Conservation (phyloP, 2,113 vertebrate genomes). For the Oncorhynchus tshawytscha region DNA sequence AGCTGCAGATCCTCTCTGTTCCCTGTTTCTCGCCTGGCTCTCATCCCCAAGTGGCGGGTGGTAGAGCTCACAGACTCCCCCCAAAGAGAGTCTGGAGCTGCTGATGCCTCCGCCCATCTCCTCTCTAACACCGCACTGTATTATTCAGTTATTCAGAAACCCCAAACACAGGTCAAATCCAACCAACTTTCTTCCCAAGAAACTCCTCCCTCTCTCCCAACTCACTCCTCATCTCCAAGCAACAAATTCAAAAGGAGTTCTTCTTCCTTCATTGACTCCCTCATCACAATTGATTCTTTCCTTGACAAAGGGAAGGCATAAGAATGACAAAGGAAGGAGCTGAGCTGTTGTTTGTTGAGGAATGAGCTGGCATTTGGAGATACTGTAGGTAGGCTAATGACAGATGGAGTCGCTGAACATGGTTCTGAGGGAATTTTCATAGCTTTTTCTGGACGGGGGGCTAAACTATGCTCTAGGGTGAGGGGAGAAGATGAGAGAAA, state of each 20-base stretch:
- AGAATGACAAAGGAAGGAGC: conserved; percentile 57
- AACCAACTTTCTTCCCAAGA: conserved; percentile 21
- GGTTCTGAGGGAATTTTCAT: conserved; percentile 51
- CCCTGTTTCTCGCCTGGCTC: background rate
- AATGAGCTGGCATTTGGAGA: conserved; percentile 71
- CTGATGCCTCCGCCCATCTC: conserved; percentile 14
- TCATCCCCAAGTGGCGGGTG: no score
- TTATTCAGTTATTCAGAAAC: conserved; percentile 38
- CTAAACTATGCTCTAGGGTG: conserved; percentile 48
- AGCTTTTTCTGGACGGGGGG: conserved; percentile 52
- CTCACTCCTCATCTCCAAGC: conserved; percentile 45
- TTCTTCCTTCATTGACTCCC: background rate
- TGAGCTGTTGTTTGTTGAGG: conserved; percentile 54
- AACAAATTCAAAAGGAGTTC: conserved; percentile 28
- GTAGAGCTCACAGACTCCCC: background rate
- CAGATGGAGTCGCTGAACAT: conserved; percentile 59
- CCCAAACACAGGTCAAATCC: conserved; percentile 30
- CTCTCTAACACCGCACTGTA: conserved; percentile 2
- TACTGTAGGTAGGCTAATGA: conserved; percentile 58
- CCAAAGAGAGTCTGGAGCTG: background rate
- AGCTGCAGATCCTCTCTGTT: background rate
- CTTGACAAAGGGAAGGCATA: conserved; percentile 67
- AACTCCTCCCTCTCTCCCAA: conserved; percentile 32
- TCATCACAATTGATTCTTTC: conserved; percentile 54
- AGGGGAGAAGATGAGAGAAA: conserved; percentile 32